A percentile compares a stretch with the other conserved stretches of the same genome.
These are phyloP conservation scores for Eupithecia dodoneata DNA, from an alignment of 2,888 invertebrate species.

Conservation along the genomic window DNA sequence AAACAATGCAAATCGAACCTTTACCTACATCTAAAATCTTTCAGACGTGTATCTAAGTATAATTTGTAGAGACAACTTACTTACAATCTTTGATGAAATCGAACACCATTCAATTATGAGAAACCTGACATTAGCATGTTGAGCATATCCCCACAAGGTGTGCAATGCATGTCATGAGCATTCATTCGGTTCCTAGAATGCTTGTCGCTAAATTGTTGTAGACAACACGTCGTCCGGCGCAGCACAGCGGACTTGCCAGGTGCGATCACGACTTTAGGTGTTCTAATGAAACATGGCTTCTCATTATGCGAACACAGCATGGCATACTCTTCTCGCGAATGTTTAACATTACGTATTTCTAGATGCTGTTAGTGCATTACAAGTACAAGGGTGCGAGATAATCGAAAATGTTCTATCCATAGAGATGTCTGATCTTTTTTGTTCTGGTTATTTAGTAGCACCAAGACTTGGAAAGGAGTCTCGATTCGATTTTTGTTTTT, in stretches of 20 bases:
- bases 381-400: neutral
- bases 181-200: constrained; percentile 68
- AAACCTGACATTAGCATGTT: constrained; percentile 64
- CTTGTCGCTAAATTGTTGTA: constrained; percentile 61
- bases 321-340: constrained; percentile 18
- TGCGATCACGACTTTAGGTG: constrained; percentile 61
- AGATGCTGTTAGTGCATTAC: neutral
- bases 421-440: neutral
- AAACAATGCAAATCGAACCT: neutral
- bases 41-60: neutral
- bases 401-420: neutral
- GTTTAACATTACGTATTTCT: constrained; percentile 3
- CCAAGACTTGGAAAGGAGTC: neutral
- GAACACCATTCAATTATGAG: constrained; percentile 66
- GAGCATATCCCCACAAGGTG: constrained; percentile 64
- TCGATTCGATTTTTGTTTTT: neutral
- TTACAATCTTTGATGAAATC: constrained; percentile 52
- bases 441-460: neutral
- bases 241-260: constrained; percentile 55
- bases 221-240: constrained; percentile 59
- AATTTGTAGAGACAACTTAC: neutral
- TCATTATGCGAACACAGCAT: constrained; percentile 24
- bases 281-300: constrained; percentile 46
- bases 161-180: constrained; percentile 59
- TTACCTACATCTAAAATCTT: too few relatives aligned